Conservation (phyloP, 2,797 vertebrate species). For the Denticeps clupeoides region DNA sequence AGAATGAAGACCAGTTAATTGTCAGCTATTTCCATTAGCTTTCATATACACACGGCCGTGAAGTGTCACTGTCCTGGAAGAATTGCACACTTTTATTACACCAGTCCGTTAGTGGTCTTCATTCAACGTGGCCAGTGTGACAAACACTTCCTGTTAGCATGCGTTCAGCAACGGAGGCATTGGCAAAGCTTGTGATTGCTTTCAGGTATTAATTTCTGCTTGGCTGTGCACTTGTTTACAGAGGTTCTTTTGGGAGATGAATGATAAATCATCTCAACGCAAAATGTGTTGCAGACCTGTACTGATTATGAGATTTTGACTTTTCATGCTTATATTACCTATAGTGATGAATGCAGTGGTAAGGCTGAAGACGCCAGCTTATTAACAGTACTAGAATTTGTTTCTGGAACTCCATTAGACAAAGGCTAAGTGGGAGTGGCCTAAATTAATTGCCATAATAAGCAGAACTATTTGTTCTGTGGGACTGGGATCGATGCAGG, state of each 20-base stretch:
- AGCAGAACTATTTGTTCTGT: slow-evolving; percentile 19
- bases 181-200: neutral
- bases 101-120: neutral
- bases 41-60: neutral
- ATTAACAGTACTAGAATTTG: neutral
- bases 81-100: neutral
- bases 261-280: neutral
- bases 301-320: too few relatives aligned
- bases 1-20: slow-evolving; percentile 10
- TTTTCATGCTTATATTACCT: neutral
- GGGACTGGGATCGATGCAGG: slow-evolving; percentile 15
- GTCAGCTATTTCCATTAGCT: slow-evolving; percentile 10
- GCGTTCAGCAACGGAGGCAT: slow-evolving; percentile 3
- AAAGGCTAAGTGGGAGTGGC: slow-evolving; percentile 7
- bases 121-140: neutral
- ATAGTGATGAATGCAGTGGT: neutral
- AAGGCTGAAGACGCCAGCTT: neutral
- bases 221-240: neutral
- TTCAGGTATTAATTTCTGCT: neutral
- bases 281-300: too few relatives aligned
- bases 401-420: slow-evolving; percentile 7
- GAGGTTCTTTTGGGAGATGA: too few relatives aligned
- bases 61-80: neutral
- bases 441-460: slow-evolving; percentile 17
- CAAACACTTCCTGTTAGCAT: slow-evolving; percentile 1